Conservation (phyloP, 2,113 vertebrate genomes). For the Paradoxurus hermaphroditus region DNA sequence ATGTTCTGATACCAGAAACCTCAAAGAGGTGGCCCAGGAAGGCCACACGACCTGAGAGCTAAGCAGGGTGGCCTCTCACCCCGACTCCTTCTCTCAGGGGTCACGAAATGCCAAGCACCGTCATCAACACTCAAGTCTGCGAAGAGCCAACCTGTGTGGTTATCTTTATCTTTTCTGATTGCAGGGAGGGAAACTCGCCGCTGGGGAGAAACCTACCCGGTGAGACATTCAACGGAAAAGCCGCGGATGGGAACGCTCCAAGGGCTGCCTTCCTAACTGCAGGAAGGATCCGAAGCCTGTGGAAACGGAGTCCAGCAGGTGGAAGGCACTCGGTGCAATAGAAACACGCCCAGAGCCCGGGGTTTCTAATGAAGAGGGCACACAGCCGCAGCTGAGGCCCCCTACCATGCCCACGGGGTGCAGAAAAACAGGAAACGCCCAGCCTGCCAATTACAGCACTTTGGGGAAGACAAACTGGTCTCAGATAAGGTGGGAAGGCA, state of each 20-base stretch:
- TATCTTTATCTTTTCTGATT: background rate
- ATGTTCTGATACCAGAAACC: background rate
- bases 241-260: rapidly evolving
- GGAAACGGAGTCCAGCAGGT: background rate
- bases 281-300: background rate
- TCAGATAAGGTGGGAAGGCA: constrained; percentile 35
- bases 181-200: background rate
- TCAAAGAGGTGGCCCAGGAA: background rate
- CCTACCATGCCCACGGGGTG: background rate
- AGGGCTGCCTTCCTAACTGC: background rate
- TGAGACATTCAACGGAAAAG: background rate
- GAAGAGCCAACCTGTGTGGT: background rate
- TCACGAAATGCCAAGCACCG: background rate
- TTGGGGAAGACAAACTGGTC: constrained; percentile 4
- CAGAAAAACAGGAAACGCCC: background rate
- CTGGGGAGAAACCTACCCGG: background rate
- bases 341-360: background rate
- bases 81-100: background rate
- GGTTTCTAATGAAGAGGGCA: background rate
- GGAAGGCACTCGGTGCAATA: background rate
- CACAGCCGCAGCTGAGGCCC: background rate
- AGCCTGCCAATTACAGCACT: background rate
- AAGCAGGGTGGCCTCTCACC: background rate
- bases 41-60: background rate
- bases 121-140: background rate